Conservation (phyloP, 2,797 vertebrate species). For the Periparus ater region DNA sequence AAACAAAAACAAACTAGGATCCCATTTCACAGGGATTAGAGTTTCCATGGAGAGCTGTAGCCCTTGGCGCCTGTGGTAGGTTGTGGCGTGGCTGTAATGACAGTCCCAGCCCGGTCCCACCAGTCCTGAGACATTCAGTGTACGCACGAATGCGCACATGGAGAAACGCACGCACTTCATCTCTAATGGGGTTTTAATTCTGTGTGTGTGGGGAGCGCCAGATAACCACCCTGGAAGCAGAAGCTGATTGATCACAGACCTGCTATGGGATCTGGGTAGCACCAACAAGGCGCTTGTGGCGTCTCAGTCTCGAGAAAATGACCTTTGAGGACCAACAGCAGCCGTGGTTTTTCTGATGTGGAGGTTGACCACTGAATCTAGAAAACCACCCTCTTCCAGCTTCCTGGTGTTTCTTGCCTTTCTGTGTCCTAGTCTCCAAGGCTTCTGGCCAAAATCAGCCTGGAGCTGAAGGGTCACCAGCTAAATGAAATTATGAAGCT, state of each 20-base stretch:
- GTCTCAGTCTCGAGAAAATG: neutral
- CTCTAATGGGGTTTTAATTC: neutral
- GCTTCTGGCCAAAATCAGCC: neutral
- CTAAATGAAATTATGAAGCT: neutral
- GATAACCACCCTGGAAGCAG: neutral
- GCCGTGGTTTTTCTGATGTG: constrained; percentile 18
- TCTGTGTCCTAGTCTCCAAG: neutral
- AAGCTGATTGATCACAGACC: neutral
- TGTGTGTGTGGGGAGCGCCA: rapidly evolving
- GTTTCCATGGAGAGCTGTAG: constrained; percentile 58
- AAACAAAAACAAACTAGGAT: constrained; percentile 17
- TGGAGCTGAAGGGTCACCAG: neutral
- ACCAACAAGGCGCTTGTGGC: neutral
- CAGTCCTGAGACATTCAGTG: neutral
- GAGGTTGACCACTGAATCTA: neutral
- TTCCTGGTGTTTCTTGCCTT: neutral
- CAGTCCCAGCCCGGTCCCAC: neutral
- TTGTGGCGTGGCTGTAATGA: neutral
- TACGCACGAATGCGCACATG: rapidly evolving
- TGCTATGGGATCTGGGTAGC: neutral
- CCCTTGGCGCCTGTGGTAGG: constrained; percentile 41
- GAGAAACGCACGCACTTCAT: neutral
- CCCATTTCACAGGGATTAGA: constrained; percentile 44
- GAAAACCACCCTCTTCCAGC: neutral
- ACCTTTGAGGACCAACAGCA: neutral